phyloP scores from a whole-genome alignment of 2,113 vertebrate species.

The Sander vitreus region DNA sequence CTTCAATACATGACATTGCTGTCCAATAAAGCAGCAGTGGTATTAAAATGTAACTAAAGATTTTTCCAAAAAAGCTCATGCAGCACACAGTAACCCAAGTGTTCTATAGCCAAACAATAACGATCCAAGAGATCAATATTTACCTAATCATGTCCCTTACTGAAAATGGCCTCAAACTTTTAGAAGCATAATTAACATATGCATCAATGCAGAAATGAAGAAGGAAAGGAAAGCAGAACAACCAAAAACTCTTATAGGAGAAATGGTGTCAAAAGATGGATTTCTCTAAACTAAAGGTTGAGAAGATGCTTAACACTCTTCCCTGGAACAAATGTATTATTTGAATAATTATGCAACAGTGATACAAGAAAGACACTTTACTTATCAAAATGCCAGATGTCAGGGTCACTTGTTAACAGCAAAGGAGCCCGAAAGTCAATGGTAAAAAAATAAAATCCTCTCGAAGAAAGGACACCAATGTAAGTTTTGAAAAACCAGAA shows the following conservation, averaged over 20 bases:
- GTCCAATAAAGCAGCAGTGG: background rate
- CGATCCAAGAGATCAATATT: conserved; percentile 20
- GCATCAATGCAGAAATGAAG: background rate
- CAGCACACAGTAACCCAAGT: background rate
- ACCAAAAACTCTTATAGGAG: background rate
- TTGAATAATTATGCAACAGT: background rate
- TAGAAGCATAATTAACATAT: background rate
- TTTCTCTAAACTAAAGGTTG: background rate
- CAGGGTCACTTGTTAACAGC: background rate
- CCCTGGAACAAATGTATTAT: background rate
- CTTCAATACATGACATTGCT: too few species aligned
- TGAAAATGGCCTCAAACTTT: conserved; percentile 1
- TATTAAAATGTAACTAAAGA: background rate
- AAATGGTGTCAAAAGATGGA: conserved; percentile 3
- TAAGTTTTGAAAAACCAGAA: background rate
- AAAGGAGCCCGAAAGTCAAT: background rate
- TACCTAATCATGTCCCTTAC: conserved; percentile 15
- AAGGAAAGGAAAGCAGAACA: background rate
- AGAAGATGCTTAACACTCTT: background rate
- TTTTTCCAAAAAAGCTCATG: conserved; percentile 1
- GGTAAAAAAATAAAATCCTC: background rate
- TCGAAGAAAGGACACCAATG: background rate
- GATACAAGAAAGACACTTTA: background rate
- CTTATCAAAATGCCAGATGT: background rate
- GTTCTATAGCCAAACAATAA: conserved; percentile 1